These are phyloP conservation scores for Ciconia boyciana DNA, from an alignment of 2,113 vertebrate genomes.

Conservation along the genomic window DNA sequence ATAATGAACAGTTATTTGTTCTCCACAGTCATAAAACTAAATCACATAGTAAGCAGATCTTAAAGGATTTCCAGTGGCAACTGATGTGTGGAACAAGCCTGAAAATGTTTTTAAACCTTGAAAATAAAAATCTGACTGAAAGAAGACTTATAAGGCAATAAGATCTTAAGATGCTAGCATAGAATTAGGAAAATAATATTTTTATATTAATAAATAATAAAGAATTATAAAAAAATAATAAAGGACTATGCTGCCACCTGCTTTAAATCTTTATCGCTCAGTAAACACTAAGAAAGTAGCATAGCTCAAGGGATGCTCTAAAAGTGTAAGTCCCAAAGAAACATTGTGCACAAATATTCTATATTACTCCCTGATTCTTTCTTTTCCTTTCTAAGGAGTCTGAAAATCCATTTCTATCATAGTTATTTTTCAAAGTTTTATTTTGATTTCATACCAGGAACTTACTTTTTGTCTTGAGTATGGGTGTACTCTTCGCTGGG, in stretches of 20 bases:
- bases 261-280: neutral
- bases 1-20: neutral
- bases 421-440: neutral
- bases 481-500: no score
- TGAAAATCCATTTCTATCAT: neutral
- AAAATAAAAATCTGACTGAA: neutral
- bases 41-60: neutral
- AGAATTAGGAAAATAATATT: neutral
- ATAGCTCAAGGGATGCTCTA: neutral
- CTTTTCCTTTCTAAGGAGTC: neutral
- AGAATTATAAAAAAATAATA: neutral
- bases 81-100: neutral
- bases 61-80: neutral
- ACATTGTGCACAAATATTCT: neutral
- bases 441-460: neutral
- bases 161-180: neutral
- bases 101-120: neutral
- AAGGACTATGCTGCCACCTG: rapidly evolving
- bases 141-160: neutral
- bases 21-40: neutral
- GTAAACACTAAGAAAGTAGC: neutral
- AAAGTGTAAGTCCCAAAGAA: neutral
- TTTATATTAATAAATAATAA: neutral
- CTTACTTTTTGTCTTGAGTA: neutral
- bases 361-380: neutral